These are phyloP conservation scores for Oegoconia quadripuncta DNA, from an alignment of 2,888 invertebrate genomes.

Conservation along the genomic window DNA sequence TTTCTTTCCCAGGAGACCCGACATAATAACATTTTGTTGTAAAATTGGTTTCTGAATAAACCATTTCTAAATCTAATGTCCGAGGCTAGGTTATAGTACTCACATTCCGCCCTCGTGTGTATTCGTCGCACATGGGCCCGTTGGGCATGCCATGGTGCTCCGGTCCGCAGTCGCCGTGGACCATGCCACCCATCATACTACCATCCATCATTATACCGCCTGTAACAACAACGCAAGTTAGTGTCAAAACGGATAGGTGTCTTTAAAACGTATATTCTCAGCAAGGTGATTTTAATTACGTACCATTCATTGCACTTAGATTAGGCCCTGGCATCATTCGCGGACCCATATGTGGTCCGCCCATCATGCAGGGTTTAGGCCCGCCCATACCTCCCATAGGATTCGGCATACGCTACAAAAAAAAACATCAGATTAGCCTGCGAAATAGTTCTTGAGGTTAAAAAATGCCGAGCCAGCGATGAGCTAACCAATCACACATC, in stretches of 20 bases:
- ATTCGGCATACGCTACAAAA: slow-evolving; percentile 67
- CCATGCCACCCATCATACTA: slow-evolving; percentile 67
- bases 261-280: background rate
- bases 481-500: too few relatives aligned
- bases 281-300: slow-evolving; percentile 23
- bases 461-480: too few relatives aligned
- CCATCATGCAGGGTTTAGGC: slow-evolving; percentile 75
- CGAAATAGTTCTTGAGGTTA: too few relatives aligned
- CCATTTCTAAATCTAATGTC: too few relatives aligned
- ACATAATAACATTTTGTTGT: too few relatives aligned
- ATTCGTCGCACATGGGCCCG: slow-evolving; percentile 74
- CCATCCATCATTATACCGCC: slow-evolving; percentile 77
- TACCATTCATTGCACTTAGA: slow-evolving; percentile 74
- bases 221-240: slow-evolving; percentile 21
- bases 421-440: slow-evolving; percentile 2
- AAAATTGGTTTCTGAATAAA: too few relatives aligned
- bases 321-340: slow-evolving; percentile 76
- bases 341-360: slow-evolving; percentile 73
- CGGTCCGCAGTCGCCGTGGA: slow-evolving; percentile 64
- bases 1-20: too few relatives aligned
- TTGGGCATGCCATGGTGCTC: slow-evolving; percentile 68
- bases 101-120: slow-evolving; percentile 63
- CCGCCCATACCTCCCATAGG: slow-evolving; percentile 77
- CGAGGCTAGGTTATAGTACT: too few relatives aligned
- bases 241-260: background rate